Conservation (phyloP, 2,113 vertebrate species). For the Erythrocercus mccallii region DNA sequence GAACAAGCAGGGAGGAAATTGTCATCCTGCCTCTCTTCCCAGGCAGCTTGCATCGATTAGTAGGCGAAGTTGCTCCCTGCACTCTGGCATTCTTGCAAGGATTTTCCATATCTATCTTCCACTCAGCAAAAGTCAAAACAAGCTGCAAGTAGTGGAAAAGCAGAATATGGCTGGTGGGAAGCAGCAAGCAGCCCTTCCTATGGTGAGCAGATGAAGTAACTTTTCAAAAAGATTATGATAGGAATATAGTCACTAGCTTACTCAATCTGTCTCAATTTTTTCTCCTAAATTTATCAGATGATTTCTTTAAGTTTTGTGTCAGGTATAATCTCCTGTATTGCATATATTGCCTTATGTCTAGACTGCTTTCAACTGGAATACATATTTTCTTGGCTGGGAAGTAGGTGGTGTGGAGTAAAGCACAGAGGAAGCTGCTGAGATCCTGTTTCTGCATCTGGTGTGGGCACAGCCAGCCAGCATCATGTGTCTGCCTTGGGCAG, state of each 20-base stretch:
- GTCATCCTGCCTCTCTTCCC: not conserved
- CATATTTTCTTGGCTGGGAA: not conserved
- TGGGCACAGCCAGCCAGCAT: not conserved
- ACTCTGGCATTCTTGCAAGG: not conserved
- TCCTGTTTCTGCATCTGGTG: not conserved
- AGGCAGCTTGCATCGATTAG: not conserved
- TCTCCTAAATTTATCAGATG: not conserved
- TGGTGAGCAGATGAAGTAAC: not conserved
- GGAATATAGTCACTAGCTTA: not conserved
- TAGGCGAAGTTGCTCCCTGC: not conserved
- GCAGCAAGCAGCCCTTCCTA: not conserved
- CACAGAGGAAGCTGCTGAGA: not conserved
- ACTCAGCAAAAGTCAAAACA: not conserved
- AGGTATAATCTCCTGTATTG: not conserved
- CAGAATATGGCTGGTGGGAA: not conserved
- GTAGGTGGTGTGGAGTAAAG: not conserved
- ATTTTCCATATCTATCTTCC: not conserved
- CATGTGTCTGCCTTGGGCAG: not conserved
- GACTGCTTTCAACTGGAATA: not conserved
- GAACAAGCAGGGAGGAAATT: not conserved
- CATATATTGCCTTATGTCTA: not conserved
- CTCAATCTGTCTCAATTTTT: not conserved
- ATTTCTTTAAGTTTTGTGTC: not conserved
- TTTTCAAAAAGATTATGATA: not conserved
- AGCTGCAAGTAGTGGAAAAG: not conserved